These are phyloP conservation scores for Atrichornis clamosus DNA, from an alignment of 2,113 vertebrate genomes.

Conservation along the genomic window DNA sequence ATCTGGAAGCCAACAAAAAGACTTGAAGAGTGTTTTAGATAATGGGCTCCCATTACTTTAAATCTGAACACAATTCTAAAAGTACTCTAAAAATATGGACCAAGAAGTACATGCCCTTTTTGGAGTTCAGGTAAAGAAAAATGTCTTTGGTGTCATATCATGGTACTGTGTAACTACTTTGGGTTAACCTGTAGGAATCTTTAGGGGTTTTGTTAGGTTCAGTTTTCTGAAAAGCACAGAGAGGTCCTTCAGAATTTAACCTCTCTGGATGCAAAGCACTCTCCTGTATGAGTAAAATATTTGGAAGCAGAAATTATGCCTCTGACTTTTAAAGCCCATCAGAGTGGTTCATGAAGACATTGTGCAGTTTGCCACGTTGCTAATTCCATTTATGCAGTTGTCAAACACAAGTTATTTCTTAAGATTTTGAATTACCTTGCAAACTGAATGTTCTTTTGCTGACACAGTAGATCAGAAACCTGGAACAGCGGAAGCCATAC, in stretches of 20 bases:
- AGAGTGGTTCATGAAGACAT: not conserved
- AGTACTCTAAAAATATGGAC: not conserved
- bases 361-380: not conserved
- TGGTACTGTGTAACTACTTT: not conserved
- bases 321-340: not conserved
- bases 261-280: not conserved
- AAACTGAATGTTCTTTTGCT: not conserved
- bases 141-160: not conserved
- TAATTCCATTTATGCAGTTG: not conserved
- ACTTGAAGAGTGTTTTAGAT: not conserved
- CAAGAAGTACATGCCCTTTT: not conserved
- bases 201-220: not conserved
- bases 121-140: not conserved
- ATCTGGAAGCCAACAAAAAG: not conserved
- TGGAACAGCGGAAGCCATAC: not conserved
- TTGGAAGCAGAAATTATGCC: not conserved
- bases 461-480: not conserved
- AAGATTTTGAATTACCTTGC: not conserved
- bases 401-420: not conserved
- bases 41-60: not conserved
- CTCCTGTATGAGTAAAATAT: not conserved
- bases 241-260: not conserved
- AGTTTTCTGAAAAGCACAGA: not conserved
- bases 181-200: not conserved
- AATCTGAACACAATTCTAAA: not conserved